Conservation (phyloP, 2,797 vertebrate genomes). For the Zonotrichia albicollis region DNA sequence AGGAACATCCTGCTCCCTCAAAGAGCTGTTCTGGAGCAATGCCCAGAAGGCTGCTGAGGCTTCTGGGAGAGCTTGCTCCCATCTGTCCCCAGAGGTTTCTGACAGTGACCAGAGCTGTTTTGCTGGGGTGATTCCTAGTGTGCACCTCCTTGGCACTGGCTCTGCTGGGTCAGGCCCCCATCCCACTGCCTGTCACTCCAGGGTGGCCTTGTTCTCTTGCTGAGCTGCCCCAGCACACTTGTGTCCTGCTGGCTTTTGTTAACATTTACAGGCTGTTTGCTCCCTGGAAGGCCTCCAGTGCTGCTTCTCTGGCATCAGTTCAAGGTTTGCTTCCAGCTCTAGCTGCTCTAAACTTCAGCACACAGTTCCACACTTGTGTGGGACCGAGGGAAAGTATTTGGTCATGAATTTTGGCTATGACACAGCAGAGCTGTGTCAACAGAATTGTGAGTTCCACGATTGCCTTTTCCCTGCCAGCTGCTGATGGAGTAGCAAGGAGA, state of each 20-base stretch:
- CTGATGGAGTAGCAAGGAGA: not conserved
- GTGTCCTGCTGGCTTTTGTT: not conserved
- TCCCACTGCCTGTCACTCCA: fast-evolving
- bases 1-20: not conserved
- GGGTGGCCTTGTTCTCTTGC: not conserved
- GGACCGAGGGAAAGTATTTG: not conserved
- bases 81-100: not conserved
- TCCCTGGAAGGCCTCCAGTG: not conserved
- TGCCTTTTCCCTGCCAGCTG: not conserved
- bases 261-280: not conserved
- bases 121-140: not conserved
- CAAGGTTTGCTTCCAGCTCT: conserved; percentile 2
- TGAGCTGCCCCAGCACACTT: not conserved
- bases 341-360: not conserved
- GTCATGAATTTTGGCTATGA: not conserved
- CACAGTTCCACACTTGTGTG: not conserved
- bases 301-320: not conserved
- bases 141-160: not conserved
- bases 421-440: not conserved
- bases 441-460: not conserved
- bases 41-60: not conserved
- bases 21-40: not conserved
- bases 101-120: not conserved
- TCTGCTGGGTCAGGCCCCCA: not conserved
- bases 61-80: not conserved